phyloP scores from a whole-genome alignment of 2,797 vertebrate species.

The Gymnoscopelus microlampas region DNA sequence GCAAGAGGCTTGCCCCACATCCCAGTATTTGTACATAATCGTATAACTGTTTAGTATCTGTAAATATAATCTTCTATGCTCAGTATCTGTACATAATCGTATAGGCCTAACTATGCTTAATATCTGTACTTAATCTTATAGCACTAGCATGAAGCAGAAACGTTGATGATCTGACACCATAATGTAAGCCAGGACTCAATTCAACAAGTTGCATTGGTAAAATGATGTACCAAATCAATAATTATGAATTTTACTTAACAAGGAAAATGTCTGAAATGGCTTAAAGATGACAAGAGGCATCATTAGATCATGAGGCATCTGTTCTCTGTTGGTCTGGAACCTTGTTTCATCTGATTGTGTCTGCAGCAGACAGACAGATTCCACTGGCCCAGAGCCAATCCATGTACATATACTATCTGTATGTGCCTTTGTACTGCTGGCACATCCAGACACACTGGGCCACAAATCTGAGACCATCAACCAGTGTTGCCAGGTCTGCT shows the following conservation, averaged over 20 bases:
- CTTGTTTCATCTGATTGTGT: constrained; percentile 14
- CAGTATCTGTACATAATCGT: no score
- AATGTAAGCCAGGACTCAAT: neutral
- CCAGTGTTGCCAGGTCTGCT: no score
- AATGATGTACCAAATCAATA: neutral
- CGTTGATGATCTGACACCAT: neutral
- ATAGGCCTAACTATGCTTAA: no score
- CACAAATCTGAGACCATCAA: neutral
- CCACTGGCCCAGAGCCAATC: constrained; percentile 1
- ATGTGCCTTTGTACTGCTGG: constrained; percentile 40
- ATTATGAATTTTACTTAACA: constrained; percentile 10
- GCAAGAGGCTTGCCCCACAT: no score
- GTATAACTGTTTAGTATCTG: no score
- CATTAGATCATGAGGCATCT: constrained; percentile 42
- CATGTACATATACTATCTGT: constrained; percentile 28
- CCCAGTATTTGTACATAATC: no score
- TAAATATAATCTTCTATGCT: no score
- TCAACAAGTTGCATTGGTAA: neutral
- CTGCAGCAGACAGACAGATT: constrained; percentile 35
- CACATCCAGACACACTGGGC: constrained; percentile 33
- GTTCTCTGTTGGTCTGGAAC: constrained; percentile 38
- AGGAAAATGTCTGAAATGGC: constrained; percentile 1
- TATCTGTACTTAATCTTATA: no score
- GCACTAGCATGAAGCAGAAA: neutral
- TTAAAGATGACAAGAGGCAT: constrained; percentile 13